Evolutionary conservation across 2,888 invertebrate species (phyloP).

Genomic region (Andricus curvator): DNA sequence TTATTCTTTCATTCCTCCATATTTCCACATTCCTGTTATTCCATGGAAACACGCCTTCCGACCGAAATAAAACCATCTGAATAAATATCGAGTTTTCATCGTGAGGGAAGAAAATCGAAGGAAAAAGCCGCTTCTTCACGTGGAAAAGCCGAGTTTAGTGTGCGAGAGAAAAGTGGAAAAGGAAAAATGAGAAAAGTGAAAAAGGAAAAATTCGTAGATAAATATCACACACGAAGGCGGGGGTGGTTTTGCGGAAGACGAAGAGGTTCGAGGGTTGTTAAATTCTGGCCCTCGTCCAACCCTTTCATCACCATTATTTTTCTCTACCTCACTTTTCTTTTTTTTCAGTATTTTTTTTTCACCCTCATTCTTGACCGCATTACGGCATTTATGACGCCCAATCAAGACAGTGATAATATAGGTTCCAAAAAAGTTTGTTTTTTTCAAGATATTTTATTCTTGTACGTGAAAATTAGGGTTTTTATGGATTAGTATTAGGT

Average conservation of each 20-base stretch:
- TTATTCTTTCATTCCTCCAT: background rate
- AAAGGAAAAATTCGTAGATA: background rate
- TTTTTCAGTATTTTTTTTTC: background rate
- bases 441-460: too few species aligned
- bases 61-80: conserved; percentile 19
- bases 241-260: background rate
- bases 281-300: conserved; percentile 60
- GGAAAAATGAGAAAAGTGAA: background rate
- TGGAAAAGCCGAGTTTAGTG: background rate
- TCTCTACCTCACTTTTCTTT: background rate
- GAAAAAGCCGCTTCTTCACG: background rate
- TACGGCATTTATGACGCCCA: background rate
- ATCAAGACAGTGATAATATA: background rate
- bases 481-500: too few species aligned
- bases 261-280: conserved; percentile 50
- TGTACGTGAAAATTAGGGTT: too few species aligned
- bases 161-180: background rate
- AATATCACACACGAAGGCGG: background rate
- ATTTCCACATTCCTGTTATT: background rate
- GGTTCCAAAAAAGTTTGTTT: too few species aligned
- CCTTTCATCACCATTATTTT: conserved; percentile 52
- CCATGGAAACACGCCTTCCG: background rate
- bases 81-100: conserved; percentile 11
- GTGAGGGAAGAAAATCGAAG: conserved; percentile 28
- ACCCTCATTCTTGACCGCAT: background rate